Evolutionary conservation across 2,113 vertebrate genomes (phyloP), one percentile per base, ranked within the genome.

Genomic region (Laticauda laticaudata): DNA sequence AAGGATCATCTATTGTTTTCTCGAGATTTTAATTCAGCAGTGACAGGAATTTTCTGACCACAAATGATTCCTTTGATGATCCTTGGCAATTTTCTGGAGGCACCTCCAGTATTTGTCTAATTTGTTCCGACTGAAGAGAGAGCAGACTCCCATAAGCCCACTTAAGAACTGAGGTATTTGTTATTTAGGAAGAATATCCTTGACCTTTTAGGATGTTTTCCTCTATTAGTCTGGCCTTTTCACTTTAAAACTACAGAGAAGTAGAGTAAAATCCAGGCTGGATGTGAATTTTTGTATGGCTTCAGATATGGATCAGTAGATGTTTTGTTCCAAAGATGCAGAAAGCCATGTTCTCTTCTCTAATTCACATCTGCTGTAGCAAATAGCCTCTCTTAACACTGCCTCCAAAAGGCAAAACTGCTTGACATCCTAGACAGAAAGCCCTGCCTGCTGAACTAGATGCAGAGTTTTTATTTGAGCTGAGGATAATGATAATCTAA

Each of bases 391-490:
- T 95, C 96, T 93, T 95, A 89, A 51, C 53, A 87, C 86, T 86
- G 86, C 91, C 92, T 90, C 89, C 92, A 90, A 94, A 96, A 95
- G 92, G 95, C 94, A 96, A 81, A 39, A 94, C 92, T 43, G 0
- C 89, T 61, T 89, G 90, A 91, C 88, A 96, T 93, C 89, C 0
- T 12, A 95, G 94, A 93, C 94, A 96, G 93, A 94, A 94, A 92
- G 92, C 85, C 95, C 94, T 96, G 95, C 95, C 95, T 96, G 92
- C 92, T 92, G 94, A 95, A 94, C 94, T 10, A 86, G 92, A 96
- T 93, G 92, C 96, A 81, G 75, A 34, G 95, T 96, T 97, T 97
- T 96, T 94, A 96, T 96, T 97, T 94, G 96, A 91, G 94, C 95
- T 96, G 29, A 94, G 95, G 81, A 93, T 96, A 94, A 96, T 95